Percentiles rank a stretch among this genome's conserved stretches.
Evolutionary conservation across 2,888 invertebrate genomes (phyloP).

Genomic region (Pyrgus malvae): DNA sequence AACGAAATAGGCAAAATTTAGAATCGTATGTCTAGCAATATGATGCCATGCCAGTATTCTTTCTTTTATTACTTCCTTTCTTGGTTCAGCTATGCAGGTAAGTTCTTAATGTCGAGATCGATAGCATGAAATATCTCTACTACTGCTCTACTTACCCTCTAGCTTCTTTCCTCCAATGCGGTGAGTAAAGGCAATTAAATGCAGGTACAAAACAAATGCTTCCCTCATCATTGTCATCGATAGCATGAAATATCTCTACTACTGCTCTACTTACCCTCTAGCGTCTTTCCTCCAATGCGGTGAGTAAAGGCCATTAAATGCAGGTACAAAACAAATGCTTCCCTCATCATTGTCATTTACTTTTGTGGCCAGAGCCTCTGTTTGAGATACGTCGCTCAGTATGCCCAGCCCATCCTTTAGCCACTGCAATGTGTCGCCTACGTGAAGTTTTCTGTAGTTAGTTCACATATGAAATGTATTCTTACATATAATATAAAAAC

Average conservation of each 20-base stretch:
- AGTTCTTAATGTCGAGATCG: no score
- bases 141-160: conserved; percentile 82
- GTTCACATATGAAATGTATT: conserved; percentile 8
- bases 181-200: conserved; percentile 97
- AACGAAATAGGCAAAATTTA: no score
- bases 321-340: conserved; percentile 97
- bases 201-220: conserved; percentile 98
- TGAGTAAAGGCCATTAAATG: conserved; percentile 97
- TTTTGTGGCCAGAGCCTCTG: conserved; percentile 76
- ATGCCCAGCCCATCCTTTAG: conserved; percentile 92
- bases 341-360: conserved; percentile 78
- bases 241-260: no score
- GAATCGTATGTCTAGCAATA: no score
- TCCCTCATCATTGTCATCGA: conserved; percentile 81
- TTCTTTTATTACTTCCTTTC: no score
- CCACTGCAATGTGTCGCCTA: conserved; percentile 93
- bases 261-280: conserved; percentile 81
- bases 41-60: no score
- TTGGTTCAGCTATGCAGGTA: no score
- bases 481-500: background rate
- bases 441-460: conserved; percentile 19
- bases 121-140: no score
- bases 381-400: conserved; percentile 84
- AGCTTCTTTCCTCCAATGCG: conserved; percentile 97
- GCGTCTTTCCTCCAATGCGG: conserved; percentile 98